Percentiles rank a stretch among this genome's conserved stretches.
These are phyloP conservation scores for Penaeus chinensis DNA, from an alignment of 1,140 invertebrate species.

Conservation along the genomic window DNA sequence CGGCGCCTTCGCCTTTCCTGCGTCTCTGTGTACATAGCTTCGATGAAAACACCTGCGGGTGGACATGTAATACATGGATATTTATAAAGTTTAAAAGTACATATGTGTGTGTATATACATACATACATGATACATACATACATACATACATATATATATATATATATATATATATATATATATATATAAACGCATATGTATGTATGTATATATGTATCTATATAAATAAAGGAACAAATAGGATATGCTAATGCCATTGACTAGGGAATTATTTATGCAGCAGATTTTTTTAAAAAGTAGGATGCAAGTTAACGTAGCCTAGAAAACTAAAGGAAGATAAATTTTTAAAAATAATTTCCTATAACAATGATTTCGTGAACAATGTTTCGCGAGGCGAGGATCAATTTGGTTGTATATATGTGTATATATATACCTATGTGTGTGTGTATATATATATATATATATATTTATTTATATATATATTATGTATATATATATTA, in stretches of 20 bases:
- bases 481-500: neutral
- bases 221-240: neutral
- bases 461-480: too few relatives aligned
- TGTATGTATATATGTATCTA: neutral
- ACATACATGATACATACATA: slow-evolving; percentile 13
- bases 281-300: too few relatives aligned
- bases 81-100: slow-evolving; percentile 5
- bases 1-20: neutral
- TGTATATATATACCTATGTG: neutral
- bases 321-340: too few relatives aligned
- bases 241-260: neutral
- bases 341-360: neutral
- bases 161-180: slow-evolving; percentile 13
- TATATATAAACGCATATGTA: neutral
- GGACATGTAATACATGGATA: neutral
- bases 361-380: neutral
- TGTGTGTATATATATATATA: neutral
- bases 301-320: too few relatives aligned
- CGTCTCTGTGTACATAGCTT: neutral
- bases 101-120: neutral
- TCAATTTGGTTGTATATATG: neutral
- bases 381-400: neutral
- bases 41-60: too few relatives aligned
- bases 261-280: too few relatives aligned
- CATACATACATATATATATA: slow-evolving; percentile 19